Evolutionary conservation across 2,113 vertebrate species (phyloP).

Genomic region (Erythrolamprus reginae): DNA sequence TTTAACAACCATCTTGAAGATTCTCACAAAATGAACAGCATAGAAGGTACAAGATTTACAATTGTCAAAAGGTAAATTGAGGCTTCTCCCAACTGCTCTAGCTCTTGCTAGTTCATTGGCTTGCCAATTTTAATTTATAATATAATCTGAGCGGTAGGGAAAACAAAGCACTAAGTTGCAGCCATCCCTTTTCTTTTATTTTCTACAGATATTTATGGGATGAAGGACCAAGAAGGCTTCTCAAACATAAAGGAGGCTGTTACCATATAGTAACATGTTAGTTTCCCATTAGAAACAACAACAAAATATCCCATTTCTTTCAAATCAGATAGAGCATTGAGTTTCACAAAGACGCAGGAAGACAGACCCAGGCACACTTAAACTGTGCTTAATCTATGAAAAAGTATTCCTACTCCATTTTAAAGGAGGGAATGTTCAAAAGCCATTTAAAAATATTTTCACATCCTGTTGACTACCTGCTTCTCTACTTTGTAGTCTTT

Average conservation of each 20-base stretch:
- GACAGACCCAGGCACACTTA: background rate
- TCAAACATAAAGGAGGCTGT: background rate
- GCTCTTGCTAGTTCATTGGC: background rate
- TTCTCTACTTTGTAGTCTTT: background rate
- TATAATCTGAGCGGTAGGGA: background rate
- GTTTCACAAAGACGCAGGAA: background rate
- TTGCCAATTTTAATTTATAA: background rate
- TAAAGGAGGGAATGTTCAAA: background rate
- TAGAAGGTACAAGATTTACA: background rate
- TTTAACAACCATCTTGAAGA: background rate
- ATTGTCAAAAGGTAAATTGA: background rate
- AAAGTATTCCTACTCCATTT: background rate
- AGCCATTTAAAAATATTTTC: background rate
- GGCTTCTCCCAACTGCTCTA: background rate
- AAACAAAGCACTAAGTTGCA: background rate
- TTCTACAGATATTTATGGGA: background rate
- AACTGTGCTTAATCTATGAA: background rate
- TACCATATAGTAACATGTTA: background rate
- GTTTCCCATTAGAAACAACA: background rate
- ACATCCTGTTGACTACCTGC: background rate
- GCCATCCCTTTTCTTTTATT: background rate
- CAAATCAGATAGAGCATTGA: background rate
- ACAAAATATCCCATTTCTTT: background rate
- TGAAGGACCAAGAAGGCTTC: background rate
- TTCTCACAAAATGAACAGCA: background rate